phyloP scores from a whole-genome alignment of 2,888 invertebrate genomes.

The Linnaemya tessellans region DNA sequence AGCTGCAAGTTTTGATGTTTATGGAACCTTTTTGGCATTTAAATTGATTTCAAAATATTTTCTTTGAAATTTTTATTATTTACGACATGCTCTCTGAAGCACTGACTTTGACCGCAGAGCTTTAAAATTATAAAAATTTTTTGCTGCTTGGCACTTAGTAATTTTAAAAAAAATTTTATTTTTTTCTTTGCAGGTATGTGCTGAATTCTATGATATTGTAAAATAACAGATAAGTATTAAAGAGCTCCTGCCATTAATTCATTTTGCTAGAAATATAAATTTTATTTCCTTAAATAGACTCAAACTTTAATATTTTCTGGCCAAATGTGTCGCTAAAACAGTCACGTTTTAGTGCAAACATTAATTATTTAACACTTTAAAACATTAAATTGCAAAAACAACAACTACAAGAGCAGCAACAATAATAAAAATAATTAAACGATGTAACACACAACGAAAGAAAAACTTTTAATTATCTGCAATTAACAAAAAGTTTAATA shows the following conservation, averaged over 20 bases:
- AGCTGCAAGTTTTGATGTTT: slow-evolving; percentile 13
- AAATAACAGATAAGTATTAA: slow-evolving; percentile 2
- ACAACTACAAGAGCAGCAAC: not conserved
- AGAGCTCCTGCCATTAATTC: not conserved
- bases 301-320: slow-evolving; percentile 1
- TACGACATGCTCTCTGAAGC: not conserved
- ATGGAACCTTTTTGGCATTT: slow-evolving; percentile 48
- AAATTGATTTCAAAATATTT: slow-evolving; percentile 57
- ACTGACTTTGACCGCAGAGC: too few relatives aligned
- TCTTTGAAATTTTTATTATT: not conserved
- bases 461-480: slow-evolving; percentile 58
- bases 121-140: not conserved
- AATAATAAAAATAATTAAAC: slow-evolving; percentile 30
- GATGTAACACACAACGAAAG: slow-evolving; percentile 7
- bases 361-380: slow-evolving; percentile 52
- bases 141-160: not conserved
- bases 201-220: not conserved
- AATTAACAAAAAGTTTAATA: slow-evolving; percentile 62
- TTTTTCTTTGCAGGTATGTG: slow-evolving; percentile 17
- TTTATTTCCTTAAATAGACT: slow-evolving; percentile 19
- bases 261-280: not conserved
- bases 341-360: slow-evolving; percentile 23
- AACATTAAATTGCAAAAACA: not conserved
- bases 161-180: not conserved
- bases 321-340: slow-evolving; percentile 10